These are phyloP conservation scores for Slavum lentiscoides DNA, from an alignment of 2,888 invertebrate genomes.

Conservation along the genomic window DNA sequence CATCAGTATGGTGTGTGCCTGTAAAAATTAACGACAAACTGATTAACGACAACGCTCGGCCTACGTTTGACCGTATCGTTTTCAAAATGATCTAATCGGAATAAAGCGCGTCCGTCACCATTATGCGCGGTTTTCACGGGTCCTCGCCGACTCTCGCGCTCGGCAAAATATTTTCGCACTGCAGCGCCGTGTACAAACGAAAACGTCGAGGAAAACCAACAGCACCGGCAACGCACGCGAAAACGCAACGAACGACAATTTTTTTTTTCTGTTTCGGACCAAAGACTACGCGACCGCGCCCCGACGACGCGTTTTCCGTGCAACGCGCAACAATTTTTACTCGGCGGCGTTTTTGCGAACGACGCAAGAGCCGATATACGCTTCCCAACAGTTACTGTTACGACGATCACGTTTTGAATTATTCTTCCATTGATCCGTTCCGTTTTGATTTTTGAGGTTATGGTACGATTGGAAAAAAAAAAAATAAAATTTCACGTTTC, in stretches of 20 bases:
- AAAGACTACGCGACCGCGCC: too few relatives aligned
- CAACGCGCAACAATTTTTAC: too few relatives aligned
- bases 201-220: too few relatives aligned
- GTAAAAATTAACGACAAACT: slow-evolving; percentile 59
- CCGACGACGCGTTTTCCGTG: too few relatives aligned
- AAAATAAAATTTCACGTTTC: background rate
- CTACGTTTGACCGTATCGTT: too few relatives aligned
- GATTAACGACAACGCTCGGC: background rate
- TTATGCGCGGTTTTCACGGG: background rate
- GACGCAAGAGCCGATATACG: too few relatives aligned
- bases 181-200: too few relatives aligned
- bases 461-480: background rate
- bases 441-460: slow-evolving; percentile 36
- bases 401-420: background rate
- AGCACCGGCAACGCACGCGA: too few relatives aligned
- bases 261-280: too few relatives aligned
- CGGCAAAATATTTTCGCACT: background rate
- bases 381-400: too few relatives aligned
- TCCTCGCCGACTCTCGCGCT: background rate
- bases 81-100: background rate
- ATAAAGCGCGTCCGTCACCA: background rate
- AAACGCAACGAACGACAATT: too few relatives aligned
- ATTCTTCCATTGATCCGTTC: background rate
- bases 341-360: too few relatives aligned
- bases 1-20: slow-evolving; percentile 96